Evolutionary conservation across 2,888 invertebrate species (phyloP).

Genomic region (Drosophila mimica): DNA sequence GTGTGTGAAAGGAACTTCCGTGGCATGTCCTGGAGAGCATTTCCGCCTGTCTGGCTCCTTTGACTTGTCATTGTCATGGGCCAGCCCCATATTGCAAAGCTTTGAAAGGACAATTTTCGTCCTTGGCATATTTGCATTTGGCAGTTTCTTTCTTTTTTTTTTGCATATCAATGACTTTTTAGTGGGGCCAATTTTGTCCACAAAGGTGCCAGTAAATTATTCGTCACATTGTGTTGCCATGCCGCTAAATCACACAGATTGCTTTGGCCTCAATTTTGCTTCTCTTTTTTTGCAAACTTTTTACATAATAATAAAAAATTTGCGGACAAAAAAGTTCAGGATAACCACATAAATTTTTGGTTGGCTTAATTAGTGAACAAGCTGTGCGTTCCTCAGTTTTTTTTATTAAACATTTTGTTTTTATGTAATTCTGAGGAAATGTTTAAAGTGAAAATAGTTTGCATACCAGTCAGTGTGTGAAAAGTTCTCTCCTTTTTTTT

Average conservation of each 20-base stretch:
- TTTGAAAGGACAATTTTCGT: constrained; percentile 26
- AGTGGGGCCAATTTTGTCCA: constrained; percentile 20
- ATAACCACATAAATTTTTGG: constrained; percentile 60
- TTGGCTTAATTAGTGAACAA: constrained; percentile 40
- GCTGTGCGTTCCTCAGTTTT: constrained; percentile 3
- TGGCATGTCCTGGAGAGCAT: constrained; percentile 56
- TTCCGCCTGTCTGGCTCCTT: constrained; percentile 54
- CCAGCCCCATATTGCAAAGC: constrained; percentile 34
- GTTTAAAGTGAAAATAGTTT: constrained; percentile 22
- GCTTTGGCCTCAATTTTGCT: constrained; percentile 14
- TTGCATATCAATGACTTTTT: constrained; percentile 66
- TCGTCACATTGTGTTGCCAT: constrained; percentile 25
- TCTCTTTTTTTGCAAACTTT: constrained; percentile 24
- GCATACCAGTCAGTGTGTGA: constrained; percentile 26
- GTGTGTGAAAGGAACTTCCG: constrained; percentile 64
- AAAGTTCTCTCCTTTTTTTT: background rate
- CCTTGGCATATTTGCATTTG: constrained; percentile 67
- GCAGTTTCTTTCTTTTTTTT: constrained; percentile 44
- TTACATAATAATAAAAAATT: constrained; percentile 28
- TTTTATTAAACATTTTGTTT: background rate
- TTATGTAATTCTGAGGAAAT: constrained; percentile 1
- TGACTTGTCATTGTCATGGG: constrained; percentile 70
- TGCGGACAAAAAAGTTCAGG: constrained; percentile 60
- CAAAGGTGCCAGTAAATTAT: constrained; percentile 39
- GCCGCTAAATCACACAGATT: constrained; percentile 32